These are phyloP conservation scores for Plumapathes pennacea DNA, from an alignment of 92 coral and sea anemone species.

Conservation along the genomic window DNA sequence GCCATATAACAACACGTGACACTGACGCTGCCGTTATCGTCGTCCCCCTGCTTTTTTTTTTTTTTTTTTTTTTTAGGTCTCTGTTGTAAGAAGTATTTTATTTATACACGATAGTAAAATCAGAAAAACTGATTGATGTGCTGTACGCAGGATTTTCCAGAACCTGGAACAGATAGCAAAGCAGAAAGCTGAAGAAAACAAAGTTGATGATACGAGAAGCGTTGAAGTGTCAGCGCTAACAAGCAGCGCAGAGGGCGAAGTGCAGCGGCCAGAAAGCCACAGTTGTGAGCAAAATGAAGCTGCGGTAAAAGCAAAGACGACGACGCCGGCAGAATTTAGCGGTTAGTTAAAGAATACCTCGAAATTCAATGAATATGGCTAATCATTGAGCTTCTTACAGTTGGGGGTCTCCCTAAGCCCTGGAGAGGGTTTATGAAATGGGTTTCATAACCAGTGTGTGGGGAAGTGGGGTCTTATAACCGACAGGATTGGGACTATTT, in stretches of 20 bases:
- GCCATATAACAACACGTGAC: background rate
- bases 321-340: background rate
- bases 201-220: background rate
- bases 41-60: background rate
- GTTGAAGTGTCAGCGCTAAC: too few species aligned
- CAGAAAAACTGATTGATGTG: background rate
- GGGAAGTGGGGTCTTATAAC: too few species aligned
- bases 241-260: too few species aligned
- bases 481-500: too few species aligned
- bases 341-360: background rate
- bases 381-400: background rate
- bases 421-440: too few species aligned
- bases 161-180: constrained; percentile 16
- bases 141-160: constrained; percentile 34
- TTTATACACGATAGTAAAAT: background rate
- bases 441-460: too few species aligned
- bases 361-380: too few species aligned
- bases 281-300: too few species aligned
- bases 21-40: background rate
- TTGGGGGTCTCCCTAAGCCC: background rate
- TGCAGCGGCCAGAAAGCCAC: too few species aligned
- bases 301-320: background rate
- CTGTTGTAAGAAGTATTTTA: background rate
- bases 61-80: background rate
- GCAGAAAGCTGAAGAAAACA: background rate